Evolutionary conservation across 2,888 invertebrate species (phyloP), one percentile per base, ranked within the genome.

Genomic region (Mechanitis messenoides): DNA sequence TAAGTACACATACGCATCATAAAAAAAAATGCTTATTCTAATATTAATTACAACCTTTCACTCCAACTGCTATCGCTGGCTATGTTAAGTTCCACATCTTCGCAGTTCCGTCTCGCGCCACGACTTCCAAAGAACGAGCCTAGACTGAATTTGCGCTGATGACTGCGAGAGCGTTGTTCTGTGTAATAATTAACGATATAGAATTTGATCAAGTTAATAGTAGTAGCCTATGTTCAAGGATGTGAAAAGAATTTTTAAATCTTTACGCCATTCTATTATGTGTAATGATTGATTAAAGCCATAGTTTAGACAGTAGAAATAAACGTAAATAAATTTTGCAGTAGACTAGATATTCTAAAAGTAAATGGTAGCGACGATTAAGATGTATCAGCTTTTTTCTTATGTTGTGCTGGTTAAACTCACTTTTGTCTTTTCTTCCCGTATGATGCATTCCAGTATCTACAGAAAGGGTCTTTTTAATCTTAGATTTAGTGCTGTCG

Each of bases 371-470:
- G 20, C 20, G 20, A 20, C 20, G 20, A 20, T 20, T 1, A 20
- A 20, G 20, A 20, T 20, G 20, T 20, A 20, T 20, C 20, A 20
- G 20, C 20, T 20, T 20, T 20, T 20, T 20, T 20, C 20, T 20
- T 20, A 20, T 20, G 1, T 20, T 20, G 20, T 20, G 20, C 20
- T 20, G 1, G 20, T 20, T 20, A 20, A 20, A 20, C 81, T 76
- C 63, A 87, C 87, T 85, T 69, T 79, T 78, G 3, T 85, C 86
- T 69, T 75, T 84, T 58, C 83, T 77, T 3, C 90, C 91, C n/a
- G 90, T 90, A 60, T 88, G 91, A 72, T 91, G 91, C 84, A 91
- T 91, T 35, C 91, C 91, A 0, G 91, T 90, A 55, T 91, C 91
- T 20, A 91, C 90, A 0, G 90, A 90, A 0, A 90, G 74, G 0